A percentile compares a stretch with the other conserved stretches of the same genome.
Conservation (phyloP, 2,113 vertebrate genomes). For the Sorex fumeus region DNA sequence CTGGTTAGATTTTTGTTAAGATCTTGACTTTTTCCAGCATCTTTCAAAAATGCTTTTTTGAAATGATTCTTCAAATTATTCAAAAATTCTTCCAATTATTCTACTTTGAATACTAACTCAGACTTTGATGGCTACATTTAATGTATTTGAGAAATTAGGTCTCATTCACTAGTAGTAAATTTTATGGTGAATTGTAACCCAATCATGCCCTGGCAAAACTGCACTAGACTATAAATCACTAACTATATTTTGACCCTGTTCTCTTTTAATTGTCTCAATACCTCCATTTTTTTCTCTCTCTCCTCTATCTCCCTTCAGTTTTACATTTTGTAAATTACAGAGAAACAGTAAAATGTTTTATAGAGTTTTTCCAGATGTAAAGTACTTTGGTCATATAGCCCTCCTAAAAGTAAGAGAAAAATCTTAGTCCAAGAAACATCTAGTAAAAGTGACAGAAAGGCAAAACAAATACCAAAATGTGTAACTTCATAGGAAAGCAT, state of each 20-base stretch:
- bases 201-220: background rate
- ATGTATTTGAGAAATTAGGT: background rate
- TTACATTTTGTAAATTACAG: background rate
- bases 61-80: background rate
- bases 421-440: background rate
- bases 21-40: background rate
- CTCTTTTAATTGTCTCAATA: background rate
- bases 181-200: background rate
- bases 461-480: constrained; percentile 29
- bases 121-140: background rate
- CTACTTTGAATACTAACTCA: background rate
- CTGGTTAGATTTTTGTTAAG: background rate
- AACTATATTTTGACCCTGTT: background rate
- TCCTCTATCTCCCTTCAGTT: background rate
- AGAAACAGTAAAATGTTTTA: background rate
- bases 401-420: background rate
- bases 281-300: background rate
- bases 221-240: background rate
- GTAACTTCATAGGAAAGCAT: background rate
- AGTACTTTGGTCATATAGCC: background rate
- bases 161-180: background rate
- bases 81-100: background rate
- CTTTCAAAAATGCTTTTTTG: background rate
- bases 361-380: background rate
- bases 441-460: constrained; percentile 1